Conservation (phyloP, 2,888 invertebrate species). For the Cryptus viduatorius region DNA sequence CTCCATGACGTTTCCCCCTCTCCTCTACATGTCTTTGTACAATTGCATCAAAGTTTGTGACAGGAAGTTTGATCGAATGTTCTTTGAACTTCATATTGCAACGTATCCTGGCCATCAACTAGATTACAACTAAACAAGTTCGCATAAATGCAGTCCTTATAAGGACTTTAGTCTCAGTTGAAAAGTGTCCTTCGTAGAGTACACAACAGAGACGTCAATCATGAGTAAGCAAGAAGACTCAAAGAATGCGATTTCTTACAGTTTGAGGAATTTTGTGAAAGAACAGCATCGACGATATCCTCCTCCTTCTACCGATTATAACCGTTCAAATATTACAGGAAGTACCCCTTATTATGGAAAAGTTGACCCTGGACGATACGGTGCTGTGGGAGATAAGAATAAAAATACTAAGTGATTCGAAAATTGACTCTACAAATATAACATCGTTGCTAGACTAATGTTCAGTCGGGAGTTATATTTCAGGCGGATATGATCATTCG, state of each 20-base stretch:
- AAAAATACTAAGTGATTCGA: no score
- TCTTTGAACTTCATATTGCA: constrained; percentile 39
- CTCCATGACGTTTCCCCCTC: constrained; percentile 51
- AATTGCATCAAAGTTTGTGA: constrained; percentile 56
- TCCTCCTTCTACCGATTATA: no score
- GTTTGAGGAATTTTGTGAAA: background rate
- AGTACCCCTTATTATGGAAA: background rate
- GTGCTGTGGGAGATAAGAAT: background rate
- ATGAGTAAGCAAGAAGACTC: background rate
- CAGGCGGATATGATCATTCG: background rate
- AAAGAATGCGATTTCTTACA: background rate
- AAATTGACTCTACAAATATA: no score
- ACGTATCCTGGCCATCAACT: background rate
- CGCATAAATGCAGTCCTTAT: background rate
- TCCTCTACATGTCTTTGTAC: background rate
- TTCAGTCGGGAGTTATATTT: background rate
- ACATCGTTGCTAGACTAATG: no score
- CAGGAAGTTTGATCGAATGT: constrained; percentile 34
- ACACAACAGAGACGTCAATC: background rate
- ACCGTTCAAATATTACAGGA: background rate
- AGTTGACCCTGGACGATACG: background rate
- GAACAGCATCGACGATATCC: background rate
- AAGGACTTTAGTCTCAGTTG: background rate
- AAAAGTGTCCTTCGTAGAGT: background rate
- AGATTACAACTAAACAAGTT: background rate